Conservation (phyloP, 2,113 vertebrate species). For the Silurus meridionalis region DNA sequence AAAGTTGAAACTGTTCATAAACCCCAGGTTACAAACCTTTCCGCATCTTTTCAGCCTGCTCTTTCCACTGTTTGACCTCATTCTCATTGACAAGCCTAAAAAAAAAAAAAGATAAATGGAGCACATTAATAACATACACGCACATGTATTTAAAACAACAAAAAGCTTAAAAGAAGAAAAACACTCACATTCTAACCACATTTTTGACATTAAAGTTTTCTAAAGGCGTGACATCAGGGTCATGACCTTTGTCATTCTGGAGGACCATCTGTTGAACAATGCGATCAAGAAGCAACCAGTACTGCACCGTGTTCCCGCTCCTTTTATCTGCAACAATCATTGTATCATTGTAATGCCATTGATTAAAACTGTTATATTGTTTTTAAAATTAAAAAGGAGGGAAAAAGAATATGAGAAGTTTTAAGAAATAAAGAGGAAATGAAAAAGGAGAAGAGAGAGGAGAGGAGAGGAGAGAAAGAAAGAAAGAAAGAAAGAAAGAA, state of each 20-base stretch:
- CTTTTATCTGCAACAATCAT: conserved; percentile 82
- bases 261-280: conserved; percentile 98
- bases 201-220: conserved; percentile 99
- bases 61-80: conserved; percentile 99
- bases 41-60: conserved; percentile 98
- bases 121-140: neutral
- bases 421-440: neutral
- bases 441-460: neutral
- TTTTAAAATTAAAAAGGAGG: neutral
- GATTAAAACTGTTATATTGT: no score
- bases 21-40: conserved; percentile 78
- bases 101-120: conserved; percentile 20
- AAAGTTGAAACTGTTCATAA: neutral
- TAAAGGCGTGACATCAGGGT: conserved; percentile 91
- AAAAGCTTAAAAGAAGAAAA: neutral
- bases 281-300: conserved; percentile 95
- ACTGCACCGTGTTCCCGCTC: conserved; percentile 96
- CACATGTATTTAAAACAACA: neutral
- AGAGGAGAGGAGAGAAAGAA: neutral
- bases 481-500: neutral
- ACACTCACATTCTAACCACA: conserved; percentile 93
- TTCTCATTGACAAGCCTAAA: conserved; percentile 98
- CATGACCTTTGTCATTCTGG: conserved; percentile 97
- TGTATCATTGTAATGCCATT: neutral
- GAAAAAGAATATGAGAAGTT: neutral